These are phyloP conservation scores for Carposina sasakii DNA, from an alignment of 1,140 invertebrate genomes.

Conservation along the genomic window DNA sequence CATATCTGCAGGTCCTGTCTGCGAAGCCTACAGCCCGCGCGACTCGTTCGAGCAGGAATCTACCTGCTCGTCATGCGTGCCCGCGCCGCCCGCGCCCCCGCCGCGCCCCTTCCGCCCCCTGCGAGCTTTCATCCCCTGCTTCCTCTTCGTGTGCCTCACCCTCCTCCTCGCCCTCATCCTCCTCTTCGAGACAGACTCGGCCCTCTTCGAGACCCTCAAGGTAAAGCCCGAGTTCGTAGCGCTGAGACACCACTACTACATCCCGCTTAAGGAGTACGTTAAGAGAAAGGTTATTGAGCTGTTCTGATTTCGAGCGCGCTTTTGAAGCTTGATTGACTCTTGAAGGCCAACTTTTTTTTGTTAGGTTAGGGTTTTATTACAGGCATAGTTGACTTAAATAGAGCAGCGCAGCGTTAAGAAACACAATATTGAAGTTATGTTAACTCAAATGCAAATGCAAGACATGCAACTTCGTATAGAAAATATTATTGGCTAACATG, in stretches of 20 bases:
- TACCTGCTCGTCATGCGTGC: constrained; percentile 76
- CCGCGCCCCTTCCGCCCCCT: constrained; percentile 76
- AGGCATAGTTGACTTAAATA: no score
- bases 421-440: no score
- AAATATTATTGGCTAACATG: no score
- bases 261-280: constrained; percentile 85
- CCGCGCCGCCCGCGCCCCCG: constrained; percentile 69
- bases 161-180: constrained; percentile 78
- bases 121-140: constrained; percentile 81
- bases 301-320: constrained; percentile 54
- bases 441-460: no score
- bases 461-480: no score
- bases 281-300: constrained; percentile 66
- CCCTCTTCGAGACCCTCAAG: constrained; percentile 79
- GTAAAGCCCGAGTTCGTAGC: constrained; percentile 85
- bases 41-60: constrained; percentile 87
- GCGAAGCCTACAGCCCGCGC: constrained; percentile 77
- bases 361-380: no score
- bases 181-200: constrained; percentile 83
- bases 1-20: no score
- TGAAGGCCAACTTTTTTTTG: no score
- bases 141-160: constrained; percentile 78
- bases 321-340: no score
- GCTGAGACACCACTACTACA: constrained; percentile 85
- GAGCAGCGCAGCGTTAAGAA: no score